Base-by-base conservation (phyloP, 2,797 vertebrate genomes). In the Dendrocincla fuliginosa region DNA sequence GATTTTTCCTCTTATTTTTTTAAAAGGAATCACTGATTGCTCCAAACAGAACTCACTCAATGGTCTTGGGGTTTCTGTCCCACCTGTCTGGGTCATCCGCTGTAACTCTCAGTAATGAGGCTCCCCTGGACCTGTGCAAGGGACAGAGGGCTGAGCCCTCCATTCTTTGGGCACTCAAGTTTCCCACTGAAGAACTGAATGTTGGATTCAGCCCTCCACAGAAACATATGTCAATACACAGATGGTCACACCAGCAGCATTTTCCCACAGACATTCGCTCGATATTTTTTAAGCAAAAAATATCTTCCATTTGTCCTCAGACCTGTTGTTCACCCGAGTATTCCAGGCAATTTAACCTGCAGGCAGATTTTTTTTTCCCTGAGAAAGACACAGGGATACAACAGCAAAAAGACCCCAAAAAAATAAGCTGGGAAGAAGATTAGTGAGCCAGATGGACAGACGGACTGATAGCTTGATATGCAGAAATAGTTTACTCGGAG, bases 271-370 rank as follows among this genome's bases (percentile, higher is more conserved):
- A 92, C 33, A 8, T 37, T 74, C 16, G 7, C 57, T 91, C 3
- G 10, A 23, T 92, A 83, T 83, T 91, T 91, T 95, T 89, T 27
- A 87, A 92, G 61, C 37, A 85, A 90, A 80, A 94, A 84, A 13
- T 33, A 13, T 75, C 88, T 92, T 91, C 78, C 32, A 37, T 71
- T 89, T 91, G 78, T 87, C 76, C 82, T 80, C 84, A 69, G 81
- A 92, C 78, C 53, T 64, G 89, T 89, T 94, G 65, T 80, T 95
- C 82, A 71, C 46, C 56, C 64, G 84, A 89, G 13, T 81, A 87
- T 94, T 95, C 84, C 92, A 89, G 82, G 65, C 82, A 94, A 92
- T 97, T 94, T 94, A 95, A 97, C 75, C 90, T 82, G 33, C 42
- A 87, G 65, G 71, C 39, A 75, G 76, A 56, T n/a, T 13, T 32